Conservation (phyloP, 2,113 vertebrate genomes). For the Brachirus orientalis region DNA sequence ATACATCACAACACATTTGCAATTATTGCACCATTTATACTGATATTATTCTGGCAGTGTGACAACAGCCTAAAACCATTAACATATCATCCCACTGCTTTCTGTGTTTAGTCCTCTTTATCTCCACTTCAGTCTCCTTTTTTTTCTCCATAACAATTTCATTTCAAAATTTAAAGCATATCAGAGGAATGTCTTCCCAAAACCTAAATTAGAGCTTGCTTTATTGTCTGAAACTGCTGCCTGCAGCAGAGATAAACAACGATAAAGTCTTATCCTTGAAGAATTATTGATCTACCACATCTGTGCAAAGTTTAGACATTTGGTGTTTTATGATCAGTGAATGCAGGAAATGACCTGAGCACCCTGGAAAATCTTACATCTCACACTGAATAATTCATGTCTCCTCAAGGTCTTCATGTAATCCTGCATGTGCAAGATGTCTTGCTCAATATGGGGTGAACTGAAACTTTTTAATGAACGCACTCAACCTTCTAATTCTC, state of each 20-base stretch:
- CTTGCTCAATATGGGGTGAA: conserved; percentile 28
- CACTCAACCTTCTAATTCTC: conserved; percentile 25
- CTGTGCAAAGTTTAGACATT: conserved; percentile 18
- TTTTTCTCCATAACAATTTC: not conserved
- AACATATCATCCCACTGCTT: conserved; percentile 23
- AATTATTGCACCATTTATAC: conserved; percentile 64
- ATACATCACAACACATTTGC: not conserved
- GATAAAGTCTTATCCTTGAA: conserved; percentile 14
- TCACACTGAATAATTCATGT: conserved; percentile 47
- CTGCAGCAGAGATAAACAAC: not conserved
- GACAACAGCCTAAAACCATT: conserved; percentile 37
- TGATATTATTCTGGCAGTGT: conserved; percentile 54
- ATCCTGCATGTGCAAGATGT: conserved; percentile 43
- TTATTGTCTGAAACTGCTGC: not conserved
- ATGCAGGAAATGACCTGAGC: conserved; percentile 20
- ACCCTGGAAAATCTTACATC: conserved; percentile 15
- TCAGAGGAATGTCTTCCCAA: not conserved
- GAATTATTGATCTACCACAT: conserved; percentile 1
- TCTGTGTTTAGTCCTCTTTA: conserved; percentile 9
- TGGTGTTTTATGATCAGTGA: conserved; percentile 21
- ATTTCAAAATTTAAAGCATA: not conserved
- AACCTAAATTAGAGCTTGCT: not conserved
- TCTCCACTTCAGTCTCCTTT: not conserved
- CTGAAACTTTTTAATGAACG: conserved; percentile 39
- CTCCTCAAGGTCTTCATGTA: conserved; percentile 24